These are phyloP conservation scores for Spicauda simplicius DNA, from an alignment of 2,888 invertebrate genomes.

Conservation along the genomic window DNA sequence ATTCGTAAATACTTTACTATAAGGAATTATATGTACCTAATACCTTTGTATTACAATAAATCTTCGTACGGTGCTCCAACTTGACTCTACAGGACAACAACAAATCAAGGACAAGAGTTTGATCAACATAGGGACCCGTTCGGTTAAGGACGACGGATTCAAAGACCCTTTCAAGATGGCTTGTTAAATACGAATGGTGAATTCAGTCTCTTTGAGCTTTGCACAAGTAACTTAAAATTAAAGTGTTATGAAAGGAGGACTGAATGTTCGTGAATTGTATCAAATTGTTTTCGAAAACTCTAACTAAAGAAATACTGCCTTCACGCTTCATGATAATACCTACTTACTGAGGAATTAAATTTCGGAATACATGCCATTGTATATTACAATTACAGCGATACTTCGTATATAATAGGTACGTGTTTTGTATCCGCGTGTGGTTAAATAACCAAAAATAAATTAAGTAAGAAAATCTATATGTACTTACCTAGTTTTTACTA, in stretches of 20 bases:
- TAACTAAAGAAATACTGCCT: no score
- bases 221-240: not conserved
- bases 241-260: not conserved
- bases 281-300: no score
- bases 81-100: constrained; percentile 12
- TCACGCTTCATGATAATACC: no score
- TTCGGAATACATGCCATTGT: no score
- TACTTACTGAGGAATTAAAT: no score
- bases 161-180: constrained; percentile 41
- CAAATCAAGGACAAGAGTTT: constrained; percentile 39
- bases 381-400: no score
- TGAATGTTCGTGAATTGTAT: no score
- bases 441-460: no score
- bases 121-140: constrained; percentile 38
- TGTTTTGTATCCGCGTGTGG: no score
- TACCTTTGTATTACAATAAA: not conserved
- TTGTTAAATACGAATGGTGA: constrained; percentile 38
- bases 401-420: no score
- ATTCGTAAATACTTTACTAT: not conserved
- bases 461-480: no score
- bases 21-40: not conserved
- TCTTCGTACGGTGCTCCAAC: not conserved
- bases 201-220: constrained; percentile 9
- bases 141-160: constrained; percentile 40
- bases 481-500: no score